Evolutionary conservation across 1,140 invertebrate genomes (phyloP).

Genomic region (Drosophila yakuba): DNA sequence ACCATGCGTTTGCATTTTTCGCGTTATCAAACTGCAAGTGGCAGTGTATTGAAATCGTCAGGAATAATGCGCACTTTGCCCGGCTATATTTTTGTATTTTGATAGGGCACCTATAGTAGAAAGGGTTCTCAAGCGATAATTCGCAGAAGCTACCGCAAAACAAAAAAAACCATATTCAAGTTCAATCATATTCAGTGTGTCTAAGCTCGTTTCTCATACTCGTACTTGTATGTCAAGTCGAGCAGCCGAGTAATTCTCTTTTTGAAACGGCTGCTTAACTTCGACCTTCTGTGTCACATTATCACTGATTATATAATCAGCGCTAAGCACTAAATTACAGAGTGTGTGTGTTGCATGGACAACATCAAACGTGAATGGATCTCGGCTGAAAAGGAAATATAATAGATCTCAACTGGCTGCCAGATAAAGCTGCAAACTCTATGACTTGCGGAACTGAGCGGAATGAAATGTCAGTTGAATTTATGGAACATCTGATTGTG

Average conservation of each 20-base stretch:
- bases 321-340: background rate
- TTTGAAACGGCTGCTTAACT: background rate
- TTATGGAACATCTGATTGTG: background rate
- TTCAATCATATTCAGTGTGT: background rate
- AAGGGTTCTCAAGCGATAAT: constrained; percentile 10
- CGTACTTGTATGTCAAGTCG: background rate
- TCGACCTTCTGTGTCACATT: background rate
- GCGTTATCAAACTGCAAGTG: constrained; percentile 5
- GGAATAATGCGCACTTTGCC: constrained; percentile 8
- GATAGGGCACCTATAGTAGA: constrained; percentile 2
- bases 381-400: background rate
- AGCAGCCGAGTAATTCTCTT: background rate
- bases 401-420: constrained; percentile 3
- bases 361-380: background rate
- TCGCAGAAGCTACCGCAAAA: background rate
- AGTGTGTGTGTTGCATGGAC: background rate
- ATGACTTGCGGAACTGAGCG: background rate
- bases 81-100: constrained; percentile 8
- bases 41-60: background rate
- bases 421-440: background rate
- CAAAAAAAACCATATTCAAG: background rate
- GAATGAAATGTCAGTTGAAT: background rate
- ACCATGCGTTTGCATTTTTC: constrained; percentile 15
- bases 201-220: background rate
- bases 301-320: background rate